phyloP scores from a whole-genome alignment of 2,888 invertebrate genomes.

The Epinotia brunnichana region DNA sequence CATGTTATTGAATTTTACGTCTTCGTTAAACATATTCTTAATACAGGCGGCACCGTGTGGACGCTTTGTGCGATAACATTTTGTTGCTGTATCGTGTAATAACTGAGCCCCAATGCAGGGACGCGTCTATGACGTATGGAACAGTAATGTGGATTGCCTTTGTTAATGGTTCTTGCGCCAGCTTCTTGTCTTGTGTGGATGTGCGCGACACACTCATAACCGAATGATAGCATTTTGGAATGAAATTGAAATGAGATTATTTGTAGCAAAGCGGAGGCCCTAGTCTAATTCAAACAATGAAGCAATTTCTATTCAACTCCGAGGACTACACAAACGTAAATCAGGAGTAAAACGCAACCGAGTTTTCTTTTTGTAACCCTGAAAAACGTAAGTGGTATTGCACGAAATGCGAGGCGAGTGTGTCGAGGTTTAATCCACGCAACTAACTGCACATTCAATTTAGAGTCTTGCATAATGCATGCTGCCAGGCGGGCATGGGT shows the following conservation, averaged over 20 bases:
- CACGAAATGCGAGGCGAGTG: constrained; percentile 39
- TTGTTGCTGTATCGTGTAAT: constrained; percentile 9
- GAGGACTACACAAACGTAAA: constrained; percentile 30
- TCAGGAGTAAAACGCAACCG: constrained; percentile 36
- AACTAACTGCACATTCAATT: constrained; percentile 54
- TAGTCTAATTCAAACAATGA: constrained; percentile 37
- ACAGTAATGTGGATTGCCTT: too few relatives aligned
- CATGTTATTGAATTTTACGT: constrained; percentile 83
- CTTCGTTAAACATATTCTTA: constrained; percentile 70
- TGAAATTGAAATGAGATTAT: not conserved
- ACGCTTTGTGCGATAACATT: not conserved
- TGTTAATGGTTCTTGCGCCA: not conserved
- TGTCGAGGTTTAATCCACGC: constrained; percentile 66
- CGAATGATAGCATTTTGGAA: not conserved
- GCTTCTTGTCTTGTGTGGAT: not conserved
- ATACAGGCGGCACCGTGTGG: constrained; percentile 43
- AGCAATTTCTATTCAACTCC: constrained; percentile 42
- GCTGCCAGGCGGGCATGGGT: constrained; percentile 43
- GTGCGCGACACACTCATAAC: not conserved
- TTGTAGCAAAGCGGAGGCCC: not conserved
- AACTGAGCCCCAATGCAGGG: not conserved
- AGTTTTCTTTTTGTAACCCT: constrained; percentile 33
- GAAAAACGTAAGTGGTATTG: constrained; percentile 32
- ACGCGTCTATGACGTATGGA: not conserved
- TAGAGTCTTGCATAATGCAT: constrained; percentile 51